Base-by-base conservation (phyloP, 2,888 invertebrate species). In the Trachelus iudaicus region DNA sequence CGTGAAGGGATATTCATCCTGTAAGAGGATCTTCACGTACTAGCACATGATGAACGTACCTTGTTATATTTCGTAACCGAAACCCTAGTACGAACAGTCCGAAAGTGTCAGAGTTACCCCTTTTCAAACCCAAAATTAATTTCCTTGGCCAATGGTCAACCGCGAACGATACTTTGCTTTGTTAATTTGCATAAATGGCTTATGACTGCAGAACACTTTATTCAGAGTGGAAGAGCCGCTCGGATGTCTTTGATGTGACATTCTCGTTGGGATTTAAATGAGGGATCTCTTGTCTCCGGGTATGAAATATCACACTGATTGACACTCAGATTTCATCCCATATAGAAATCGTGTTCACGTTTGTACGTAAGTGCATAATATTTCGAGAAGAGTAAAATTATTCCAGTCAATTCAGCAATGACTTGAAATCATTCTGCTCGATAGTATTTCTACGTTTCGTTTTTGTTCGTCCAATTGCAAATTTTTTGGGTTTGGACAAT, bases 121-220 rank as follows among this genome's bases (percentile, higher is more conserved):
- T 23, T 56, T 56, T 56, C 56, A 56, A 56, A 56, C 56, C 56
- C 0, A 56, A 56, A 56, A 56, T 56, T 56, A 56, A 56, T 56
- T 23, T 56, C 23, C 56, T 56, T 23, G 23, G 23, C 56, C 56
- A 56, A 56, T 23, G 56, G 56, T 56, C 56, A 56, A 23, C 56
- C 56, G 1, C 56, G 2, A 56, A 56, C 2, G 56, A 56, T 56
- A 56, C 15, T 56, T 23, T 56, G 23, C 56, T 56, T 56, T 56
- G 56, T 56, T 56, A 79, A 89, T 89, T 88, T 88, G 82, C 88
- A 88, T 89, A 89, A 89, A 85, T 89, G 87, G 89, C 88, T 89
- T 89, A 89, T 87, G 87, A 85, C 85, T 86, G 85, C 81, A 79
- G 84, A 81, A 81, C 83, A 88, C 87, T 86, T 85, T 81, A 79